A percentile compares a stretch with the other conserved stretches of the same genome.
Conservation (phyloP, 35 echinoderm and acorn worm species). For the Stichopus chloronotus region DNA sequence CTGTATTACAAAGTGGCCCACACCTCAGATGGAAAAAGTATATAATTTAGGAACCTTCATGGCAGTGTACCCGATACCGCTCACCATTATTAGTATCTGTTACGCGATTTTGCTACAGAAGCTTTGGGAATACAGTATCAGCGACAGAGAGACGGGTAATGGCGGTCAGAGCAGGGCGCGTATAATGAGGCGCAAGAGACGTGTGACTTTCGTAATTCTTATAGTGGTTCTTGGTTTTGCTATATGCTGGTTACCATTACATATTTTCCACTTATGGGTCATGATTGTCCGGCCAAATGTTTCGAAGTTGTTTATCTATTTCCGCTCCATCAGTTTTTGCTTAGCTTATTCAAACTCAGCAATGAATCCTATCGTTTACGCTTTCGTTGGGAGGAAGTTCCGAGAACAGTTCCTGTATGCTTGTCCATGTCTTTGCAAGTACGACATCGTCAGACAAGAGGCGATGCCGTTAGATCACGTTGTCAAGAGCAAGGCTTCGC, state of each 20-base stretch:
- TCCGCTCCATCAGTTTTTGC: conserved; percentile 73
- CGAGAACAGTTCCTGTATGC: conserved; percentile 36
- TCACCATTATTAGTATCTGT: conserved; percentile 81
- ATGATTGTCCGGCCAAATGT: conserved; percentile 37
- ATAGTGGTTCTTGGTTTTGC: conserved; percentile 85
- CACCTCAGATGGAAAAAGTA: conserved; percentile 34
- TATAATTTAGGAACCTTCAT: conserved; percentile 76
- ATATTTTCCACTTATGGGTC: conserved; percentile 68
- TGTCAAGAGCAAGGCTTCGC: not conserved
- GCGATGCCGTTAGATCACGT: conserved; percentile 27
- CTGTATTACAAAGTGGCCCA: not conserved
- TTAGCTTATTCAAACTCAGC: conserved; percentile 84
- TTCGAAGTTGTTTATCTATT: conserved; percentile 41
- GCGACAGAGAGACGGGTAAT: conserved; percentile 20
- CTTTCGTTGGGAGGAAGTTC: conserved; percentile 96
- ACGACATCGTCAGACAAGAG: not conserved
- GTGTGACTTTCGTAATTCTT: conserved; percentile 90
- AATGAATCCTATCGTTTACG: conserved; percentile 94
- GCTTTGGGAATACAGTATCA: conserved; percentile 72
- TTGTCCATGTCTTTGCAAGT: conserved; percentile 29
- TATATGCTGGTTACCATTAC: conserved; percentile 84
- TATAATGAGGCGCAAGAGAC: conserved; percentile 78
- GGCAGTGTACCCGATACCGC: conserved; percentile 78
- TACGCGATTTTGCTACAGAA: conserved; percentile 80
- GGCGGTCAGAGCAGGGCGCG: conserved; percentile 21